Evolutionary conservation across 2,888 invertebrate genomes (phyloP), one percentile per base, ranked within the genome.

Genomic region (Seira ritae): DNA sequence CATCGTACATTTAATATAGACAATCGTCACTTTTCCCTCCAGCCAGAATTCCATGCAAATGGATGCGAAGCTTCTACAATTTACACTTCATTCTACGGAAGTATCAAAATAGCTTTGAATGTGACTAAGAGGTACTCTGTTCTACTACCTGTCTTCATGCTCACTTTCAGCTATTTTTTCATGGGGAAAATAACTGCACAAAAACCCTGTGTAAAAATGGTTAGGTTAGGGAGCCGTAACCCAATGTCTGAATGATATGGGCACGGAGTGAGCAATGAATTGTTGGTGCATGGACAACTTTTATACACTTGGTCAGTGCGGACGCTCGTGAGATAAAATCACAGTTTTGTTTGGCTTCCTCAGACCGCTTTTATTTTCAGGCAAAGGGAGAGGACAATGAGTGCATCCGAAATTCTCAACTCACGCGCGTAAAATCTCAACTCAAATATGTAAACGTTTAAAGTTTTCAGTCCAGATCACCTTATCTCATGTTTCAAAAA

Each of bases 11-110:
- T 76, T 76, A 60, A 8, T 76, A 19, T 75, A 24, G 75, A 67
- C 75, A 76, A n/a, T n/a, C 46, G 1, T 69, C 31, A n/a, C 60
- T 4, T 37, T n/a, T 19, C 12, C 17, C 60, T 4, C 8, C 15
- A 24, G 23, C 22, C 55, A 31, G 60, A 69, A 68, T 15, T 76
- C 60, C 68, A 60, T 31, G 22, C 8, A 0, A 20, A 12, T 24
- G 76, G 76, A 69, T 68, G 76, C 76, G 76, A 22, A 23, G 76
- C 76, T 76, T 76, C 76, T 76, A 76, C 76, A 68, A 19, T 22
- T 1, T 1, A 15, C 76, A 67, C 23, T 68, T 68, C 68, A n/a
- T 75, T 24, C 69, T 37, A 1, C 20, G 15, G 69, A 74, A 55
- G 3, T 6, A 37, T 42, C 55, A 20, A 20, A 75, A 12, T 65